Percentiles rank a stretch among this genome's conserved stretches.
These are phyloP conservation scores for Acleris sparsana DNA, from an alignment of 2,888 invertebrate genomes.

Conservation along the genomic window DNA sequence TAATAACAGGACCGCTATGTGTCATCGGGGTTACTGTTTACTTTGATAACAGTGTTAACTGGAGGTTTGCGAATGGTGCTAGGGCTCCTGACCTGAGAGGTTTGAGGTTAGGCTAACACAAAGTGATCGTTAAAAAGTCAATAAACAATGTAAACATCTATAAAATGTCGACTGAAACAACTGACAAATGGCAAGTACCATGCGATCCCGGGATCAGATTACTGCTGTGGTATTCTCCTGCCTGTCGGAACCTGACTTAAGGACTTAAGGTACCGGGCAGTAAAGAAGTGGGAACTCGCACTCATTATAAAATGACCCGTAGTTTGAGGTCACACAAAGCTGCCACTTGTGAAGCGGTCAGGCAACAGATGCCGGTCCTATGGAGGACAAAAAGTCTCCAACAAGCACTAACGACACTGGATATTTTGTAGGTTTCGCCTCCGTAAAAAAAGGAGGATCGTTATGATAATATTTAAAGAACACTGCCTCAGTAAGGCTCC, in stretches of 20 bases:
- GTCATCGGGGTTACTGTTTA: slow-evolving; percentile 51
- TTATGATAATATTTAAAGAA: slow-evolving; percentile 18
- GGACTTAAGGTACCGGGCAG: too few species aligned
- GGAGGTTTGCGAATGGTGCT: slow-evolving; percentile 36
- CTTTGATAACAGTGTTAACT: slow-evolving; percentile 34
- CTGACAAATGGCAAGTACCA: neutral
- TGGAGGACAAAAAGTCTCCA: too few species aligned
- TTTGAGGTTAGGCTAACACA: neutral
- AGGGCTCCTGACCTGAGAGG: neutral
- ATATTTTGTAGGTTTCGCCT: too few species aligned
- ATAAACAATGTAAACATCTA: slow-evolving; percentile 9
- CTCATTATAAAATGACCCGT: too few species aligned
- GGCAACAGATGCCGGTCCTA: too few species aligned
- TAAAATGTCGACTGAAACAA: slow-evolving; percentile 10
- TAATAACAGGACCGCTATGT: slow-evolving; percentile 60
- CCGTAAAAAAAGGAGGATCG: neutral
- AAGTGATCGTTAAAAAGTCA: neutral
- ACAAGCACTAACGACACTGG: too few species aligned
- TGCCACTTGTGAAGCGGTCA: too few species aligned
- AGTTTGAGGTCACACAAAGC: too few species aligned
- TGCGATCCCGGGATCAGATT: too few species aligned
- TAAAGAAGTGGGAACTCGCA: too few species aligned
- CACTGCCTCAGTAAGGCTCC: slow-evolving; percentile 11
- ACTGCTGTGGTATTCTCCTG: too few species aligned
- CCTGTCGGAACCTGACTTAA: too few species aligned